Conservation (phyloP, 2,113 vertebrate species). For the Eretmochelys imbricata region DNA sequence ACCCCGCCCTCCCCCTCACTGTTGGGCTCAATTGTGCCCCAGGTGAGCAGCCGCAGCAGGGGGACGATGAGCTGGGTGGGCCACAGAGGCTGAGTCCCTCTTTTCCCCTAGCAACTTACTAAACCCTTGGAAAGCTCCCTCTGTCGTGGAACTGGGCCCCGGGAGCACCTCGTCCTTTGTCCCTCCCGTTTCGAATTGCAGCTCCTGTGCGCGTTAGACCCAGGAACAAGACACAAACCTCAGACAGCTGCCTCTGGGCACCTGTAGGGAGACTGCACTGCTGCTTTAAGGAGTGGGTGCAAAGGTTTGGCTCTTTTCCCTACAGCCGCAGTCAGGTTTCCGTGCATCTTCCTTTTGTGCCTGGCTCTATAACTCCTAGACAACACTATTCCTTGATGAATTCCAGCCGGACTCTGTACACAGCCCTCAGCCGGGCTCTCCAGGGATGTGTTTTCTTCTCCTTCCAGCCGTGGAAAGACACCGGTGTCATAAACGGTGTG, state of each 20-base stretch:
- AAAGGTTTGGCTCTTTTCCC: neutral
- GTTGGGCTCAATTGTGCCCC: neutral
- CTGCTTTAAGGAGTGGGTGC: neutral
- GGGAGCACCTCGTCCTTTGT: no score
- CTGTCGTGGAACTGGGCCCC: no score
- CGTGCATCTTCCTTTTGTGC: neutral
- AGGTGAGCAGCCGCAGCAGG: neutral
- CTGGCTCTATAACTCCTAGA: neutral
- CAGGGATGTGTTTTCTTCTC: accelerated
- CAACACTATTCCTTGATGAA: neutral
- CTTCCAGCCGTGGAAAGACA: neutral
- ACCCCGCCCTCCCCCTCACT: neutral
- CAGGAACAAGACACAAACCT: no score
- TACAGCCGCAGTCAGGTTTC: neutral
- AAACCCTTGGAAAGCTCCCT: no score
- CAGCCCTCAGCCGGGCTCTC: neutral
- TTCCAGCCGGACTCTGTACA: neutral
- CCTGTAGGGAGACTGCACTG: neutral
- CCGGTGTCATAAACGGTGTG: accelerated
- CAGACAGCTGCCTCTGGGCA: neutral
- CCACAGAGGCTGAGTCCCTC: no score
- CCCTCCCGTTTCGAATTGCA: no score
- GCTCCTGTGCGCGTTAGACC: no score
- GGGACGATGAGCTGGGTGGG: no score
- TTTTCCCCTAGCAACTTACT: no score